Percentiles rank a stretch among this genome's conserved stretches.
Evolutionary conservation across 1,140 invertebrate species (phyloP).

Genomic region (Sitophilus oryzae): DNA sequence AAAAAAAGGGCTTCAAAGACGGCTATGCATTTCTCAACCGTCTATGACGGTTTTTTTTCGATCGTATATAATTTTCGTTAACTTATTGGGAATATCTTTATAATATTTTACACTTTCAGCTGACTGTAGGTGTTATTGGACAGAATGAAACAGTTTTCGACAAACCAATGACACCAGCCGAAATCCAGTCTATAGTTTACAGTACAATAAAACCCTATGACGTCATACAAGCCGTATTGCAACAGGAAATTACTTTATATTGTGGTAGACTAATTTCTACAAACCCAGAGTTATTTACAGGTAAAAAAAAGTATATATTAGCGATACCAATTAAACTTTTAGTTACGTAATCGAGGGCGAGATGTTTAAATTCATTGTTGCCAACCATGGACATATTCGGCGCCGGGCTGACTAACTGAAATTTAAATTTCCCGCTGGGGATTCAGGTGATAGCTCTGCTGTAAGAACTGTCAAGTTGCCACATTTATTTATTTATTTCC

Average conservation of each 20-base stretch:
- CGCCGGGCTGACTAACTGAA: too few species aligned
- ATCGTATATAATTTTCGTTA: constrained; percentile 1
- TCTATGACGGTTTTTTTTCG: too few species aligned
- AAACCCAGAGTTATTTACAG: constrained; percentile 87
- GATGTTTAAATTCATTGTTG: too few species aligned
- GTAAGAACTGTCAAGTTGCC: too few species aligned
- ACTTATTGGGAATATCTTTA: constrained; percentile 2
- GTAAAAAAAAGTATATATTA: not conserved
- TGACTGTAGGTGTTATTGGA: constrained; percentile 91
- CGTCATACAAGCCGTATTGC: constrained; percentile 91
- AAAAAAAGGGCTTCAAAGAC: too few species aligned
- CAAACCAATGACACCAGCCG: constrained; percentile 91
- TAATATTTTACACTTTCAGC: constrained; percentile 48
- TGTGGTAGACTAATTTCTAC: constrained; percentile 90
- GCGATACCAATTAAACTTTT: too few species aligned
- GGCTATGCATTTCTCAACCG: too few species aligned
- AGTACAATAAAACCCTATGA: constrained; percentile 81
- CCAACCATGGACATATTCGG: too few species aligned
- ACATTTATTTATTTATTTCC: too few species aligned
- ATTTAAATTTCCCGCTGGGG: too few species aligned
- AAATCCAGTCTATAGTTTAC: constrained; percentile 84
- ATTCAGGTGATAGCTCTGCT: too few species aligned
- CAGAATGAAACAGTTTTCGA: constrained; percentile 93
- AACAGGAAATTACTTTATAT: constrained; percentile 88
- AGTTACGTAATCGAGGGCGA: too few species aligned